A percentile compares a stretch with the other conserved stretches of the same genome.
Conservation (phyloP, 2,797 vertebrate genomes). For the Hozukius guyotensis region DNA sequence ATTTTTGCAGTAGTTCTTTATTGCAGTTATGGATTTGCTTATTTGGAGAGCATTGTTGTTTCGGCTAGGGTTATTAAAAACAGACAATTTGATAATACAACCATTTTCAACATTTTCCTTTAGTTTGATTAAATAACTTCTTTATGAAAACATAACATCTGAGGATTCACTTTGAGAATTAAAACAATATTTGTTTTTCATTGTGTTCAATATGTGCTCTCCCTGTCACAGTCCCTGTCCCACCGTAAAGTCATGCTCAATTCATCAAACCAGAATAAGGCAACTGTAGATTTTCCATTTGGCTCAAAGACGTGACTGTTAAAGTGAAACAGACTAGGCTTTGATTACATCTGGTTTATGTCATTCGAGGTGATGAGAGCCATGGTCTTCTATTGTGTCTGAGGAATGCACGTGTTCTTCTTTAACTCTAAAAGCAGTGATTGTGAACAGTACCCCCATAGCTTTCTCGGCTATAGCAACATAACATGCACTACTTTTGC, state of each 20-base stretch:
- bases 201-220: conserved; percentile 11
- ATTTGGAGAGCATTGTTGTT: conserved; percentile 37
- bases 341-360: conserved; percentile 67
- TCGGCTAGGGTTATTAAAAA: conserved; percentile 29
- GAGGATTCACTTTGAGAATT: background rate
- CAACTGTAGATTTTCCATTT: conserved; percentile 56
- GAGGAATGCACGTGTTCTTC: conserved; percentile 43
- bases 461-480: conserved; percentile 16
- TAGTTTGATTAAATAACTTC: conserved; percentile 24
- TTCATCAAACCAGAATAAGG: conserved; percentile 53
- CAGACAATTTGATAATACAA: conserved; percentile 47
- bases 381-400: conserved; percentile 46
- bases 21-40: conserved; percentile 49
- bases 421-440: conserved; percentile 35
- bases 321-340: conserved; percentile 57
- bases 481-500: conserved; percentile 1
- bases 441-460: conserved; percentile 22
- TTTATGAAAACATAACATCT: conserved; percentile 11
- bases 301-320: conserved; percentile 51
- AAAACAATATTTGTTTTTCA: conserved; percentile 20
- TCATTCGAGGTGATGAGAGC: conserved; percentile 55
- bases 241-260: conserved; percentile 11
- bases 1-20: conserved; percentile 40
- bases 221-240: conserved; percentile 13
- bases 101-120: conserved; percentile 23